A percentile compares a stretch with the other conserved stretches of the same genome.
These are phyloP conservation scores for Aptenodytes forsteri DNA, from an alignment of 2,113 vertebrate species.

Conservation along the genomic window DNA sequence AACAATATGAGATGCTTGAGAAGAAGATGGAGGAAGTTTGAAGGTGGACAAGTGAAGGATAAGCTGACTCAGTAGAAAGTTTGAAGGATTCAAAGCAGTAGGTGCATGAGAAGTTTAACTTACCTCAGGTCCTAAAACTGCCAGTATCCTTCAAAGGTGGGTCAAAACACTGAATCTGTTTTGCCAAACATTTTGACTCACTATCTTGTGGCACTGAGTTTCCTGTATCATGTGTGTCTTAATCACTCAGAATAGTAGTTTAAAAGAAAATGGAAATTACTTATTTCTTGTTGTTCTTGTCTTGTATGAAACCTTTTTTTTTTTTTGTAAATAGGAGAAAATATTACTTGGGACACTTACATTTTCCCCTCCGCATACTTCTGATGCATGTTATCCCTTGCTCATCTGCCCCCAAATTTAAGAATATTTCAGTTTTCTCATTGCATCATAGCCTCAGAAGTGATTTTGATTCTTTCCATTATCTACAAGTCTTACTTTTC, in stretches of 20 bases:
- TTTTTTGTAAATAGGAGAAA: neutral
- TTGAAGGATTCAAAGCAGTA: neutral
- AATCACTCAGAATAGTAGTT: neutral
- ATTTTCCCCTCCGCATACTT: neutral
- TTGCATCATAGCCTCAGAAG: neutral
- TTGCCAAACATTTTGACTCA: neutral
- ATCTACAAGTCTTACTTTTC: neutral
- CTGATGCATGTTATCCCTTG: neutral
- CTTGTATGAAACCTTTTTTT: neutral
- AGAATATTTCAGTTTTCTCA: neutral
- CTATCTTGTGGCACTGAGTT: neutral
- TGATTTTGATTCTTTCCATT: neutral
- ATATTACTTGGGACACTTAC: neutral
- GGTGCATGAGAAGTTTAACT: neutral
- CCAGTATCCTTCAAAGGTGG: neutral
- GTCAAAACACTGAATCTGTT: neutral
- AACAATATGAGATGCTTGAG: neutral
- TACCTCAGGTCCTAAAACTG: neutral
- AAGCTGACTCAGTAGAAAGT: neutral
- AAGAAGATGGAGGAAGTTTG: neutral
- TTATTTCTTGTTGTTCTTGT: neutral
- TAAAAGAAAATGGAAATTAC: neutral
- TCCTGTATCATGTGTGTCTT: neutral
- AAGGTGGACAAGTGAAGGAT: neutral
- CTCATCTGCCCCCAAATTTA: neutral